Conservation (phyloP, 1,140 invertebrate genomes). For the Calephelis nemesis region DNA sequence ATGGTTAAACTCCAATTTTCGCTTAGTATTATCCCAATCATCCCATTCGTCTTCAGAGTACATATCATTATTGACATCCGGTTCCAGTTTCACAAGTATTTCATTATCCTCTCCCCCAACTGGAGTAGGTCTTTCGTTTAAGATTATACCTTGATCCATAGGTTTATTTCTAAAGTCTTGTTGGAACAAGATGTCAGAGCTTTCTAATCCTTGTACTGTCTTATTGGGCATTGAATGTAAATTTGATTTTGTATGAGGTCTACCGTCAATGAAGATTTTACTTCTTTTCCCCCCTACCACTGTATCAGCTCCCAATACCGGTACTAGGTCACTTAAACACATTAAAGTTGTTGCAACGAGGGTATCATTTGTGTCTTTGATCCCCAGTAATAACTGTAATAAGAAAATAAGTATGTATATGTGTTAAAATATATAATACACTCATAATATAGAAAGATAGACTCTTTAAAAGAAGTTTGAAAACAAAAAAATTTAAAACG, state of each 20-base stretch:
- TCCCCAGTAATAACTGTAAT: conserved; percentile 87
- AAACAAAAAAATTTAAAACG: too few species aligned
- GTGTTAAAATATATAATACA: neutral
- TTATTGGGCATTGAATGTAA: conserved; percentile 50
- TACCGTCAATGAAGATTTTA: conserved; percentile 90
- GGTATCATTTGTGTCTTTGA: conserved; percentile 89
- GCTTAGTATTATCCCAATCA: conserved; percentile 85
- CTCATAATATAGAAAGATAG: too few species aligned
- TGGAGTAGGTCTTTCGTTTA: conserved; percentile 87
- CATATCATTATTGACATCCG: conserved; percentile 31
- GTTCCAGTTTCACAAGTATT: conserved; percentile 62
- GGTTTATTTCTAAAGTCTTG: conserved; percentile 38
- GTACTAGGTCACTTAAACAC: conserved; percentile 89
- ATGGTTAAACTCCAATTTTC: conserved; percentile 30
- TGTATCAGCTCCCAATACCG: conserved; percentile 87
- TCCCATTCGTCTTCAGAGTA: conserved; percentile 83
- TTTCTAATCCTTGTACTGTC: conserved; percentile 51
- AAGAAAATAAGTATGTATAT: conserved; percentile 28
- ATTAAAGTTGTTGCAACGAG: conserved; percentile 88
- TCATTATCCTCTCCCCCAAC: conserved; percentile 89
- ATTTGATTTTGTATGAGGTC: conserved; percentile 79
- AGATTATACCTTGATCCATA: conserved; percentile 63
- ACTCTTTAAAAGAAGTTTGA: too few species aligned
- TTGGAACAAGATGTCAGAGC: conserved; percentile 50
- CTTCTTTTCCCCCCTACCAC: conserved; percentile 90